Evolutionary conservation across 2,888 invertebrate species (phyloP), one percentile per base, ranked within the genome.

Genomic region (Atethmia centrago): DNA sequence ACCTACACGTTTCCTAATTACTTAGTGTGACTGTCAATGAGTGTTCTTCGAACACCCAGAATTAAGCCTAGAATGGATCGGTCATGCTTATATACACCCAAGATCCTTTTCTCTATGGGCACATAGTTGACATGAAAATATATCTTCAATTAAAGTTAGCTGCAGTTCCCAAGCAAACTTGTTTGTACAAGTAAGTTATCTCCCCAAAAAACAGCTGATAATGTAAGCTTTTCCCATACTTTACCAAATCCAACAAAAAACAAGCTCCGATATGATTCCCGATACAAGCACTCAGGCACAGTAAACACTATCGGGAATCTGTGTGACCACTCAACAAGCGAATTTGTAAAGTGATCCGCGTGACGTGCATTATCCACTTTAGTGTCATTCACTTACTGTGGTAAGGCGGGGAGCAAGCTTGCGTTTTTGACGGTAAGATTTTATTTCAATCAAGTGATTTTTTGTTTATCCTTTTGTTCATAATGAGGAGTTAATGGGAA

Each of bases 341-440:
- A 76, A 67, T 76, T 73, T 76, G 87, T 87, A 80, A 85, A 85
- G 70, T 76, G 79, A 85, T 79, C 86, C 67, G 16, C 12, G 31
- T 21, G 25, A 42, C 21, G 65, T 77, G 73, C 82, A 77, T 87
- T 78, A 85, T 73, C 75, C 72, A 71, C 74, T 87, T 82, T 64
- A 71, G 51, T 67, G 68, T 76, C 66, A 81, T 69, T 76, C 85
- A 85, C 81, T 82, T 82, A 82, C 45, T 47, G 36, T 7, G 42
- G 10, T 80, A 66, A 75, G 51, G 49, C 45, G 7, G 3, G 2
- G 53, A 0, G 0, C 10, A 8, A n/a, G 70, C 53, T 16, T 25
- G 70, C 63, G 68, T 40, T 80, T 36, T 58, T 58, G 12, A 28
- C 53, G 10, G 2, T 9, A 31, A 16, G 36, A 1, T 61, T 9